Evolutionary conservation across 2,113 vertebrate species (phyloP).

Genomic region (Carlito syrichta): DNA sequence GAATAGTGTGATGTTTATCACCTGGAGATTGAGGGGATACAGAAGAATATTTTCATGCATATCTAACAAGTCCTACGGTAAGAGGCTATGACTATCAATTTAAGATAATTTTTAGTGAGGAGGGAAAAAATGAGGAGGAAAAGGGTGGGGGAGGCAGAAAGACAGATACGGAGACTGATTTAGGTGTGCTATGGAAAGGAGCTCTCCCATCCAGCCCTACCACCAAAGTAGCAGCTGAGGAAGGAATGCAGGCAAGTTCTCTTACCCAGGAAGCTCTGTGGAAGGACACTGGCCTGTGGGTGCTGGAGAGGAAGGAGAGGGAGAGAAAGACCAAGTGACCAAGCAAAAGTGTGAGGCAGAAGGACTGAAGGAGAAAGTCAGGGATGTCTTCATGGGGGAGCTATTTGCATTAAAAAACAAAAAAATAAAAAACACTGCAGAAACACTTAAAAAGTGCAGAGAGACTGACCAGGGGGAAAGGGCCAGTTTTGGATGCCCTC

Average conservation of each 20-base stretch:
- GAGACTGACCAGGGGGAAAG: not conserved
- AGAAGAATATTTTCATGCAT: not conserved
- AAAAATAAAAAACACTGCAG: too few relatives aligned
- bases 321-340: not conserved
- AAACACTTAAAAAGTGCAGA: not conserved
- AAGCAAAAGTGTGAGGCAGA: not conserved
- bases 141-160: not conserved
- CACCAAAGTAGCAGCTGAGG: fast-evolving
- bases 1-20: not conserved
- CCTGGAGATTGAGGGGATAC: not conserved
- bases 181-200: not conserved
- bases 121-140: not conserved
- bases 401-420: not conserved
- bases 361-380: too few relatives aligned
- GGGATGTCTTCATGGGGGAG: not conserved
- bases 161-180: not conserved
- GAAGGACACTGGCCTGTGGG: not conserved
- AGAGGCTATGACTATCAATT: not conserved
- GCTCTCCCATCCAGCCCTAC: too few relatives aligned
- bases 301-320: not conserved
- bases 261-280: not conserved
- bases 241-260: not conserved
- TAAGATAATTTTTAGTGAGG: not conserved
- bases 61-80: not conserved
- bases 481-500: not conserved